Evolutionary conservation across 2,888 invertebrate genomes (phyloP).

Genomic region (Onchidella celtica): DNA sequence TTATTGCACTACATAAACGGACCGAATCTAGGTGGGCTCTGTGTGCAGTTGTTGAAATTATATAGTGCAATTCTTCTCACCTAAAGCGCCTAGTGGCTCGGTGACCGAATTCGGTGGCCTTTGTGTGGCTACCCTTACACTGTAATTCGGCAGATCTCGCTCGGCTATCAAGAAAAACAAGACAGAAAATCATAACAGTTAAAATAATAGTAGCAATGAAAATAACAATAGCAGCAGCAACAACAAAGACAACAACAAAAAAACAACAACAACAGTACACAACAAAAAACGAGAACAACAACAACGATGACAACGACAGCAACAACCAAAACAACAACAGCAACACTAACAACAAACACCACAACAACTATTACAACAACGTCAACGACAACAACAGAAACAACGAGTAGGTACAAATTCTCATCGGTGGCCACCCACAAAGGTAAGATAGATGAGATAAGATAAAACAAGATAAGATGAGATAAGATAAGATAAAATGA

Average conservation of each 20-base stretch:
- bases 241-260: neutral
- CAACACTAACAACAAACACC: neutral
- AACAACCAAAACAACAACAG: neutral
- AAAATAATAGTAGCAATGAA: neutral
- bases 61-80: too few species aligned
- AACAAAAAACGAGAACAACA: neutral
- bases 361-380: neutral
- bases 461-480: too few species aligned
- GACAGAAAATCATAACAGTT: neutral
- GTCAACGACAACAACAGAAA: neutral
- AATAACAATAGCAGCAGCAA: neutral
- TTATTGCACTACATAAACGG: too few species aligned
- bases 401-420: neutral
- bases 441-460: too few species aligned
- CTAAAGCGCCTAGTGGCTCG: too few species aligned
- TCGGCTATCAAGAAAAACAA: neutral
- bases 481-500: too few species aligned
- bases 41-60: too few species aligned
- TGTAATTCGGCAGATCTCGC: too few species aligned
- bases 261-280: neutral
- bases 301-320: neutral
- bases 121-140: too few species aligned
- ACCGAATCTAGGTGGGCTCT: too few species aligned
- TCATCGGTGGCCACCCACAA: too few species aligned
- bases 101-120: too few species aligned